A percentile compares a stretch with the other conserved stretches of the same genome.
These are phyloP conservation scores for Nasonia oneida DNA, from an alignment of 2,888 invertebrate species.

Conservation along the genomic window DNA sequence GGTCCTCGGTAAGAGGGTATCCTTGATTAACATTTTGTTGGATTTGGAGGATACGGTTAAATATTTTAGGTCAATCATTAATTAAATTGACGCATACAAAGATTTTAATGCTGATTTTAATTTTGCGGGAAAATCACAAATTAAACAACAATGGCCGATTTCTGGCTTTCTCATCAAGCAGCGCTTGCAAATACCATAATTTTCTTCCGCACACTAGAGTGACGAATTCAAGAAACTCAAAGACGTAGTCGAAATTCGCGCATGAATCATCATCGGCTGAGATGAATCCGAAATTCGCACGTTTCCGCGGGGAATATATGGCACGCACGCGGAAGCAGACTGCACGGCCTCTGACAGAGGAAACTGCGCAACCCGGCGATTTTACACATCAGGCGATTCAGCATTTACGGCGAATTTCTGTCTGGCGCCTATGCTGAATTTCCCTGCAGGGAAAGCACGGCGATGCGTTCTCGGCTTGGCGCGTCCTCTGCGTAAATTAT, in stretches of 20 bases:
- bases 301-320: neutral
- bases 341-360: neutral
- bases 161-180: too few relatives aligned
- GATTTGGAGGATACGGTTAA: neutral
- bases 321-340: neutral
- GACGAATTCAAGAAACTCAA: neutral
- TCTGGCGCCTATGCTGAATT: slow-evolving; percentile 61
- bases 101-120: too few relatives aligned
- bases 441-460: slow-evolving; percentile 38
- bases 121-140: too few relatives aligned
- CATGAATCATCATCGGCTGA: slow-evolving; percentile 45
- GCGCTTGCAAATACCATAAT: neutral
- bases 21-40: neutral
- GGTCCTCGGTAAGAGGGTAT: neutral
- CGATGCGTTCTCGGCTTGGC: slow-evolving; percentile 17
- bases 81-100: too few relatives aligned
- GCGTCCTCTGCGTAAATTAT: slow-evolving; percentile 67
- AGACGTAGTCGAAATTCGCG: slow-evolving; percentile 15
- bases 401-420: slow-evolving; percentile 61
- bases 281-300: slow-evolving; percentile 35
- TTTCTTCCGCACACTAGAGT: neutral
- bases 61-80: neutral
- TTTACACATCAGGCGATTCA: slow-evolving; percentile 60
- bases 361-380: slow-evolving; percentile 13
- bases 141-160: too few relatives aligned